Evolutionary conservation across 1,140 invertebrate species (phyloP), one percentile per base, ranked within the genome.

Genomic region (Drosophila kurseongensis): DNA sequence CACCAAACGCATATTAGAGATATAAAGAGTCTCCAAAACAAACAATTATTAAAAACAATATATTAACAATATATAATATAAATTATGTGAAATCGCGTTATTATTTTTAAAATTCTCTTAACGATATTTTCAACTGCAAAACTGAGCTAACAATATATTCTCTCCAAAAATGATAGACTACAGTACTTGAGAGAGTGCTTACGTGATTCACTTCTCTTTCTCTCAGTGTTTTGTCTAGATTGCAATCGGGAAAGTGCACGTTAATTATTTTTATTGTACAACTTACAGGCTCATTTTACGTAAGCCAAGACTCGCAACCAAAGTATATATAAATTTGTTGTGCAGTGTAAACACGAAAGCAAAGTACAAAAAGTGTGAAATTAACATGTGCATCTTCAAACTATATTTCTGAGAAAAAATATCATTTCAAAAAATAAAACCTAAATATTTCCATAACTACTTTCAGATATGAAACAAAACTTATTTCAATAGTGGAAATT

Each of bases 271-370:
- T 67, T 72, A 23, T 58, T 32, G 32, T 36, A 29, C 9, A 60
- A 40, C 42, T 52, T 66, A 14, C 68, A 61, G 40, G 62, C 57
- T 55, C 36, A 78, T 61, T 82, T 82, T 82, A 82, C 74, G 55
- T 82, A 82, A 82, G 67, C 45, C 42, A 47, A 63, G 29, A 58
- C 40, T 47, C 16, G 29, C 32, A 41, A 57, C n/a, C 18, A 27
- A 45, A 50, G 16, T 40, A 32, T n/a, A 5, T 35, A 23, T 4
- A 29, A 14, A 16, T 6, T 40, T 27, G 16, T 16, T 35, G 57
- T 59, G 57, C 32, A 44, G 51, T 52, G 60, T 23, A 18, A 35
- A 36, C n/a, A 35, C 0, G 1, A 13, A 32, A 41, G 9, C 29
- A 58, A 61, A 56, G 38, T 38, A 10, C 8, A 5, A 2, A 29